A percentile compares a stretch with the other conserved stretches of the same genome.
Conservation (phyloP, 1,140 invertebrate species). For the Gyrodactylus bullatarudis region DNA sequence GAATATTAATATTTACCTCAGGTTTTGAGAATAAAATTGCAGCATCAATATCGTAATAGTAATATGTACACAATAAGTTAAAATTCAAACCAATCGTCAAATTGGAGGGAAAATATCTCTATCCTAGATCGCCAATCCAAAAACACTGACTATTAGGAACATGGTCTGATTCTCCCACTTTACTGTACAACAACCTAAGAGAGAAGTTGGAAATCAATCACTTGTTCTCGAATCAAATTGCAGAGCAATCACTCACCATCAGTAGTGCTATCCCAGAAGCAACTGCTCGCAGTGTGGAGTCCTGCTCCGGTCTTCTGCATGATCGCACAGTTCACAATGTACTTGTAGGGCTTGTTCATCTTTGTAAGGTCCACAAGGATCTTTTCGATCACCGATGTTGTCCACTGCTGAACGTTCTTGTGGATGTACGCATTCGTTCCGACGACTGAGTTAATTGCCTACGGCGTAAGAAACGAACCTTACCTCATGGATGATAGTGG, state of each 20-base stretch:
- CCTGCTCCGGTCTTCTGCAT: conserved; percentile 93
- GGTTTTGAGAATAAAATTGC: too few species aligned
- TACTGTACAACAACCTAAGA: conserved; percentile 47
- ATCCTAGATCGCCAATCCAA: conserved; percentile 41
- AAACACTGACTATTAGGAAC: conserved; percentile 78
- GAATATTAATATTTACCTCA: too few species aligned
- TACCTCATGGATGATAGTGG: conserved; percentile 77
- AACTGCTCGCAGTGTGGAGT: conserved; percentile 70
- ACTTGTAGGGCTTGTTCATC: conserved; percentile 83
- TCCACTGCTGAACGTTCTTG: conserved; percentile 86
- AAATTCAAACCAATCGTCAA: too few species aligned
- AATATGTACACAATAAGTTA: too few species aligned
- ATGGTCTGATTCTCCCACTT: conserved; percentile 96
- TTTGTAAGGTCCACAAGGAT: conserved; percentile 60
- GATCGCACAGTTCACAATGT: conserved; percentile 72
- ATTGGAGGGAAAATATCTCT: too few species aligned
- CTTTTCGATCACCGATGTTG: conserved; percentile 61
- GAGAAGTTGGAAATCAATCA: too few species aligned
- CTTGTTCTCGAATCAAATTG: too few species aligned
- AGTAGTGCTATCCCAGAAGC: conserved; percentile 77
- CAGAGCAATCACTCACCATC: conserved; percentile 43
- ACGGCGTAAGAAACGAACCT: conserved; percentile 9
- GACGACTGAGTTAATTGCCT: conserved; percentile 61
- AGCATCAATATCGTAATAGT: too few species aligned
- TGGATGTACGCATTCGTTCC: conserved; percentile 75